Conservation (phyloP, 2,888 invertebrate genomes). For the Megaustenia siamemsis region DNA sequence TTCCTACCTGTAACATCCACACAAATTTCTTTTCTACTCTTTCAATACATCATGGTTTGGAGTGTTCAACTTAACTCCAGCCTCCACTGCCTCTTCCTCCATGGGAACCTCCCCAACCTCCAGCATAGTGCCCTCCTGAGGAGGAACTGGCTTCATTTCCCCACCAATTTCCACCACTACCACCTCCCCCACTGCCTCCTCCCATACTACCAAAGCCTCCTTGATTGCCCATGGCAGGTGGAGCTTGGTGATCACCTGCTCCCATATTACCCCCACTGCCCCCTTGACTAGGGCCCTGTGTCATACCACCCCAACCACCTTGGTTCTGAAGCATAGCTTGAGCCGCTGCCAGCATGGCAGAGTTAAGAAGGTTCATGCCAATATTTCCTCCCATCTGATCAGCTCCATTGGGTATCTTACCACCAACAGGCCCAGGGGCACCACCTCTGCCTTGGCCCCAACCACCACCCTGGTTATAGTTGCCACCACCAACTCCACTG, state of each 20-base stretch:
- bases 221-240: slow-evolving; percentile 44
- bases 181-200: slow-evolving; percentile 52
- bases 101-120: slow-evolving; percentile 57
- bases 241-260: slow-evolving; percentile 47
- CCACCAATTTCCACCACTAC: slow-evolving; percentile 50
- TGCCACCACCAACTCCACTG: slow-evolving; percentile 38
- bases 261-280: slow-evolving; percentile 55
- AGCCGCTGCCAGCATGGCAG: slow-evolving; percentile 75
- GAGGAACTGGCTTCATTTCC: slow-evolving; percentile 53
- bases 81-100: slow-evolving; percentile 58
- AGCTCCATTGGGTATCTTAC: slow-evolving; percentile 55
- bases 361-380: slow-evolving; percentile 73
- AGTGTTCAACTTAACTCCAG: slow-evolving; percentile 55
- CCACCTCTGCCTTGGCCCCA: slow-evolving; percentile 52
- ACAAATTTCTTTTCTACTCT: background rate
- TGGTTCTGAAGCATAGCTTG: slow-evolving; percentile 73
- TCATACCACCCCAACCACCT: slow-evolving; percentile 59
- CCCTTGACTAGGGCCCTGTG: slow-evolving; percentile 59
- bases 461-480: slow-evolving; percentile 50
- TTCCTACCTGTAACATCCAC: background rate
- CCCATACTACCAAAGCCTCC: slow-evolving; percentile 53
- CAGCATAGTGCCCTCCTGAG: slow-evolving; percentile 56
- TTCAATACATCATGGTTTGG: background rate
- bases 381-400: slow-evolving; percentile 60
- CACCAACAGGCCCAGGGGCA: slow-evolving; percentile 49